These are phyloP conservation scores for Hippocampus mohnikei DNA, from an alignment of 2,113 vertebrate species.

Conservation along the genomic window DNA sequence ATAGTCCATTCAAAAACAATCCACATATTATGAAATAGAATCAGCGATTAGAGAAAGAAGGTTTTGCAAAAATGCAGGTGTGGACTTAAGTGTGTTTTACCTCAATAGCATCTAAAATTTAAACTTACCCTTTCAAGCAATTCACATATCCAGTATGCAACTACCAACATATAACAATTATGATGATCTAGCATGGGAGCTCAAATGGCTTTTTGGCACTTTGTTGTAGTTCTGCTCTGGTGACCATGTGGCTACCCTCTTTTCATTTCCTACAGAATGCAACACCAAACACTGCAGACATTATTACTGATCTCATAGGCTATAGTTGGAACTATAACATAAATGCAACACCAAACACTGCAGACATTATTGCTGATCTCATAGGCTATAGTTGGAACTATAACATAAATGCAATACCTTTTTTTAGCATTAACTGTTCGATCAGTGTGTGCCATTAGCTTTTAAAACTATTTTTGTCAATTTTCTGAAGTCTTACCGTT, in stretches of 20 bases:
- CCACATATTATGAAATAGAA: not conserved
- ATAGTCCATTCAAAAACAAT: slow-evolving; percentile 2
- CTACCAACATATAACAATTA: not conserved
- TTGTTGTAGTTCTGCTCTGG: slow-evolving; percentile 12
- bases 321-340: not conserved
- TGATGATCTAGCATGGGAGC: slow-evolving; percentile 12
- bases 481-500: not conserved
- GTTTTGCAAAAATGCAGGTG: slow-evolving; percentile 2
- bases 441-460: not conserved
- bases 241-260: slow-evolving; percentile 12
- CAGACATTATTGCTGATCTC: slow-evolving; percentile 20
- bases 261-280: slow-evolving; percentile 7
- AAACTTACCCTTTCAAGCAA: not conserved
- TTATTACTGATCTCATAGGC: slow-evolving; percentile 17
- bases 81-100: not conserved
- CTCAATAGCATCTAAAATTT: not conserved
- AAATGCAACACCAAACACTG: not conserved
- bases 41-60: slow-evolving; percentile 1
- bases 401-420: not conserved
- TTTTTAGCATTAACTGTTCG: not conserved
- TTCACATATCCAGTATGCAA: not conserved
- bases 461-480: not conserved
- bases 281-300: not conserved
- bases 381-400: not conserved
- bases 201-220: slow-evolving; percentile 8